Percentiles rank a stretch among this genome's conserved stretches.
Conservation (phyloP, 1,140 invertebrate genomes). For the Steinernema feltiae region DNA sequence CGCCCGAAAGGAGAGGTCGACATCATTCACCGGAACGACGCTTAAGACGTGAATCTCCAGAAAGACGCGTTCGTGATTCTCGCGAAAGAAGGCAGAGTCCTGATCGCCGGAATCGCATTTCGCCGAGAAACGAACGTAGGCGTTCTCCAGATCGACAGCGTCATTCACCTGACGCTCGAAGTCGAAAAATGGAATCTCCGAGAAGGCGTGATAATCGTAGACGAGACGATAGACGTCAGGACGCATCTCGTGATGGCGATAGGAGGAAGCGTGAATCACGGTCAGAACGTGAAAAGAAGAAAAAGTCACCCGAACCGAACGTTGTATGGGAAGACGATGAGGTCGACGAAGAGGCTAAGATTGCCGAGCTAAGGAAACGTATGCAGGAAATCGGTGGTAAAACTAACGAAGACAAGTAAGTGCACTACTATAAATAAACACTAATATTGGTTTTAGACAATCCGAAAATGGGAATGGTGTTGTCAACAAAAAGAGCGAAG, state of each 20-base stretch:
- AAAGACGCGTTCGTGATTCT: not conserved
- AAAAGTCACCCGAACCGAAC: not conserved
- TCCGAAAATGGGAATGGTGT: constrained; percentile 17
- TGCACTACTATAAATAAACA: not conserved
- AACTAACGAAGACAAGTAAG: not conserved
- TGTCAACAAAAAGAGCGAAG: not conserved
- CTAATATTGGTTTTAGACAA: constrained; percentile 8
- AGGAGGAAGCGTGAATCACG: not conserved
- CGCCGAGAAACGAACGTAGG: not conserved
- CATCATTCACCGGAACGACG: not conserved
- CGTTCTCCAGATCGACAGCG: not conserved
- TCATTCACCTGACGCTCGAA: not conserved
- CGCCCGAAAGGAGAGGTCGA: too few relatives aligned
- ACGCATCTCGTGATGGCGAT: not conserved
- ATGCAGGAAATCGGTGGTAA: not conserved
- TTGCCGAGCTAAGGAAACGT: constrained; percentile 9
- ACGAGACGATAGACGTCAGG: too few relatives aligned
- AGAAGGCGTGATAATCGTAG: too few relatives aligned
- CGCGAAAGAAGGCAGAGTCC: not conserved
- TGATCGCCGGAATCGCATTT: not conserved
- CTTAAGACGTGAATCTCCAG: not conserved
- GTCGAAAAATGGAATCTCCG: too few relatives aligned
- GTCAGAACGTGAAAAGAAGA: not conserved
- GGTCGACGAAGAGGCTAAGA: not conserved
- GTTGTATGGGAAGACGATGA: constrained; percentile 1